phyloP scores from a whole-genome alignment of 2,113 vertebrate genomes.

The Cyanoramphus novaezelandiae region DNA sequence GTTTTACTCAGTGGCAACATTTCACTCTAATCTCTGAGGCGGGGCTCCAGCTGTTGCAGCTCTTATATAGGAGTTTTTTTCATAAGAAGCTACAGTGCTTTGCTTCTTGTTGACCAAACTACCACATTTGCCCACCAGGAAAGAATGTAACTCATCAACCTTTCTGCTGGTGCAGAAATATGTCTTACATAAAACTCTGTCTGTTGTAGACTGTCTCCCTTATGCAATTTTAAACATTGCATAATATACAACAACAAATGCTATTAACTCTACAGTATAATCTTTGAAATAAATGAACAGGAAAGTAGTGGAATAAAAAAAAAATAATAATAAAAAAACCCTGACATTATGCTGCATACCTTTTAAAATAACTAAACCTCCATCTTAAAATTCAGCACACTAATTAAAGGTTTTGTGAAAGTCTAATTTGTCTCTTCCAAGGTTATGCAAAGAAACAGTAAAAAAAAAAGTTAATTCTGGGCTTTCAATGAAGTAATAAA shows the following conservation, averaged over 20 bases:
- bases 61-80: neutral
- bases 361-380: slow-evolving; percentile 1
- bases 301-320: neutral
- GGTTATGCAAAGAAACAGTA: neutral
- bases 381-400: neutral
- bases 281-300: neutral
- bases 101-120: neutral
- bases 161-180: neutral
- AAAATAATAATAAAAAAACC: neutral
- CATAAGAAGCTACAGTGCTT: neutral
- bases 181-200: neutral
- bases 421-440: neutral
- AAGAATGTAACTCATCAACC: neutral
- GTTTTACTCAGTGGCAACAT: neutral
- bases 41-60: neutral
- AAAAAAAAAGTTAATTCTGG: neutral
- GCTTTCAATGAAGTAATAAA: neutral
- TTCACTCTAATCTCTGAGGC: neutral
- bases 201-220: neutral
- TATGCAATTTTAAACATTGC: neutral
- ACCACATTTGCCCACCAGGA: neutral
- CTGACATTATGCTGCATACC: neutral
- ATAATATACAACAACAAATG: neutral
- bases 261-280: neutral
- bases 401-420: neutral